Conservation (phyloP, 2,797 vertebrate genomes). For the Parauchenoglanis punctatus region DNA sequence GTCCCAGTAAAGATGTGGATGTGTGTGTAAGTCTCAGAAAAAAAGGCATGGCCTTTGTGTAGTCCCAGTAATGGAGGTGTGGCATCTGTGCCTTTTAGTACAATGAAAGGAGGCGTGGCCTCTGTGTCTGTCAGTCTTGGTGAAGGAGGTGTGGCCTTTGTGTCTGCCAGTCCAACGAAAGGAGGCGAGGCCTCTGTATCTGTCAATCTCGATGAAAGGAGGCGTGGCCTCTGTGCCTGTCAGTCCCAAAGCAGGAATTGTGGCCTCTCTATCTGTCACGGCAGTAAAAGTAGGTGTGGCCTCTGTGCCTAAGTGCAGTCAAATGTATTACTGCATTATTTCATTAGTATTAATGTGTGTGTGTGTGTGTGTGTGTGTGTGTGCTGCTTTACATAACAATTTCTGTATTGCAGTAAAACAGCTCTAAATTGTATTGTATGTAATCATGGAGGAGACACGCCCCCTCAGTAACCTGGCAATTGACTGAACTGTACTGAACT, state of each 20-base stretch:
- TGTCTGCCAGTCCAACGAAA: background rate
- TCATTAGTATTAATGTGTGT: background rate
- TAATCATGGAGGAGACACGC: background rate
- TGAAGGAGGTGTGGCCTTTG: background rate
- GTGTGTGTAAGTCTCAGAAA: no score
- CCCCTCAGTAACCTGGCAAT: background rate
- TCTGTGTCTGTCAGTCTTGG: background rate
- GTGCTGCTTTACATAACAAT: background rate
- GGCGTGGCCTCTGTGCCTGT: background rate
- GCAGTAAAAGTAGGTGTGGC: background rate
- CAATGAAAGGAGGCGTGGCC: background rate
- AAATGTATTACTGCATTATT: background rate
- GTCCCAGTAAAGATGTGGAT: background rate
- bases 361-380: background rate
- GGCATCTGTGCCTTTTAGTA: background rate
- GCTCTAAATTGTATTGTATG: background rate
- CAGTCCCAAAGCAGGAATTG: background rate
- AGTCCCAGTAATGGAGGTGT: background rate
- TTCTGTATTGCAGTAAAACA: background rate
- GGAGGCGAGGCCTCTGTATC: background rate
- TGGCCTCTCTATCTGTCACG: background rate
- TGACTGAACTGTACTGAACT: constrained; percentile 5
- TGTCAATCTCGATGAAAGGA: background rate
- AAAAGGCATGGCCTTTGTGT: background rate
- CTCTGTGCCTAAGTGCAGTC: background rate